Base-by-base conservation (phyloP, 2,113 vertebrate species). In the Riparia riparia region DNA sequence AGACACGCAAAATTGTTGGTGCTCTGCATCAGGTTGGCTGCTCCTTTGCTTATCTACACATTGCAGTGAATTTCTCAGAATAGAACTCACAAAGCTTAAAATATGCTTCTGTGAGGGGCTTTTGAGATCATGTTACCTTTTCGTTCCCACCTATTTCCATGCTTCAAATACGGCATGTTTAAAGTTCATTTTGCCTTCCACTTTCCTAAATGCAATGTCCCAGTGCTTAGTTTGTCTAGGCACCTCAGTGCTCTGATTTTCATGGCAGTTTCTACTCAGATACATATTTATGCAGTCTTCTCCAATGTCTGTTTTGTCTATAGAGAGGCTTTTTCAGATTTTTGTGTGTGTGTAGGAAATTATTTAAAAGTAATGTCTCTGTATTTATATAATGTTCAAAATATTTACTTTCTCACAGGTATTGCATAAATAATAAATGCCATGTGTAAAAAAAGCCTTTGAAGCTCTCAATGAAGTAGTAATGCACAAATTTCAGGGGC, bases 1-100 rank as follows among this genome's bases (percentile, higher is more conserved):
- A 99, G 97, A 91, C 98, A 3, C 98, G 99, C 57, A 99, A 99
- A 96, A 99, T 99, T 17, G 93, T 99, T 0, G 99, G 99, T 16
- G 99, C 99, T 25, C 95, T 99, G 86, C 99, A 99, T 96, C 99
- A 99, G 99, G 99, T 99, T 95, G 21, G 97, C 20, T 51, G 32
- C 26, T 32, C n/a, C 3, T 39, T 82, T 68, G 15, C 11, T 63
- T 69, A 5, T 12, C 47, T 42, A 25, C 45, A 16, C 5, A 0
- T 41, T 37, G n/a, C 39, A 58, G 17, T 28, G 28, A 31, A 32
- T 79, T 4, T 12, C 53, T 37, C 64, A 58, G 22, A 71, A 14
- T 14, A 84, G 29, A 82, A 6, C 8, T 10, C 34, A 24, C 9
- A 56, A 21, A 89, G 64, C 10, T 45, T 74, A 19, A 37, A 37